Evolutionary conservation across 2,797 vertebrate species (phyloP), one percentile per base, ranked within the genome.

Genomic region (Hydrophis major): DNA sequence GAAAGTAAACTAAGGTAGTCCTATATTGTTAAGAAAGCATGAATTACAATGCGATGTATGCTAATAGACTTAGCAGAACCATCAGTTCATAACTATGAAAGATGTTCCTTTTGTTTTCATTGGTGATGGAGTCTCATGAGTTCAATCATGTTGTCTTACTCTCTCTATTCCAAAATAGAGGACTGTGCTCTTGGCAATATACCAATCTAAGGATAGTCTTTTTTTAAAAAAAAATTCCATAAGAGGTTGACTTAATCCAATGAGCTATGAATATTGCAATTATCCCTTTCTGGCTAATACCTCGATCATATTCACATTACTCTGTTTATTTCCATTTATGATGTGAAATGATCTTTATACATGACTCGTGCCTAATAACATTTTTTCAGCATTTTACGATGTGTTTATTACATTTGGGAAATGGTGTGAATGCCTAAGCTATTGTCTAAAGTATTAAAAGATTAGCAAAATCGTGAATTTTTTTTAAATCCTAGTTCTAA

Each of bases 361-460:
- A 57, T 87, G 94, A 97, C 95, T 95, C 0, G 12, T 94, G 92
- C 90, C 92, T 94, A 96, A 97, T 97, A 97, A 96, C 94, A 96
- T 94, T 86, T 94, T 96, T 95, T 97, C 94, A 94, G 91, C 94
- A 96, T 95, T 74, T 96, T 10, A 89, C 93, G 94, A 89, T 91
- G 93, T 92, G 86, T 90, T 94, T 94, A 94, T 95, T 96, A 96
- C 96, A 93, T 53, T 96, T 93, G 93, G 88, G 87, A 95, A 94
- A 92, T 94, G 95, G 60, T 4, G 50, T 95, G 94, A 89, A 94
- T 94, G 94, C 88, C 87, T 59, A 94, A 96, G 94, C 92, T 93
- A 92, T 94, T 95, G 95, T 96, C 86, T 93, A 94, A 95, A 95
- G 95, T 96, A 96, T 97, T 97, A 97, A 97, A 96, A 95, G 93